phyloP scores from a whole-genome alignment of 1,140 invertebrate genomes.

The Scaptodrosophila lebanonensis region DNA sequence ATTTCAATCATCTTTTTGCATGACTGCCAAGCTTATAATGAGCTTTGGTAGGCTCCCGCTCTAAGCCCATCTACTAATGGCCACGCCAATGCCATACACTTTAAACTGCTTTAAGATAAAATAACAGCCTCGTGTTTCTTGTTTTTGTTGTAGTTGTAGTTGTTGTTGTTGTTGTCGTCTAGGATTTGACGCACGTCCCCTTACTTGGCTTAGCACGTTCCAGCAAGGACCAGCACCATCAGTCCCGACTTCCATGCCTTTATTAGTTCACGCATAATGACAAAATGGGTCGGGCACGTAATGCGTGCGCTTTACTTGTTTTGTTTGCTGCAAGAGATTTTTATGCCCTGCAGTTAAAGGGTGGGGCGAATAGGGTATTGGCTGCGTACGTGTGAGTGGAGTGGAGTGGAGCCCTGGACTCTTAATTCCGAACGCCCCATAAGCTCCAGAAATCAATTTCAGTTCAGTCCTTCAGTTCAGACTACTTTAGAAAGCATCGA shows the following conservation, averaged over 20 bases:
- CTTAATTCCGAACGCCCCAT: too few relatives aligned
- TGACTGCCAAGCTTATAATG: slow-evolving; percentile 36
- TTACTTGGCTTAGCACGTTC: slow-evolving; percentile 62
- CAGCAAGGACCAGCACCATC: slow-evolving; percentile 30
- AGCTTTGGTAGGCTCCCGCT: slow-evolving; percentile 22
- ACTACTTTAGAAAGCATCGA: too few relatives aligned
- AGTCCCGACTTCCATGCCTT: slow-evolving; percentile 45
- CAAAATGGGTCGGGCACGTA: slow-evolving; percentile 68
- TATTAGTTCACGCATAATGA: slow-evolving; percentile 73
- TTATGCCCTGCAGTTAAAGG: slow-evolving; percentile 53
- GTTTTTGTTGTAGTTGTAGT: slow-evolving; percentile 16
- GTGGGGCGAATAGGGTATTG: slow-evolving; percentile 12
- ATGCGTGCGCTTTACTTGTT: slow-evolving; percentile 63
- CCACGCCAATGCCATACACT: slow-evolving; percentile 14
- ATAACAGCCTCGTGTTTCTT: slow-evolving; percentile 2
- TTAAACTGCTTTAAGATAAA: slow-evolving; percentile 48
- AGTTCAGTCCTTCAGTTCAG: too few relatives aligned
- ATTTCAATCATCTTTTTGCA: slow-evolving; percentile 46
- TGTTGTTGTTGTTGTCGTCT: slow-evolving; percentile 22
- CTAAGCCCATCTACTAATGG: slow-evolving; percentile 26
- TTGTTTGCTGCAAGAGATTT: slow-evolving; percentile 59
- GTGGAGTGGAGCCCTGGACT: too few relatives aligned
- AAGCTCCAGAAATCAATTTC: too few relatives aligned
- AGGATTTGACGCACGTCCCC: slow-evolving; percentile 28
- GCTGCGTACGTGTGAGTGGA: neutral